Evolutionary conservation across 2,113 vertebrate species (phyloP).

Genomic region (Cochlearius cochlearius): DNA sequence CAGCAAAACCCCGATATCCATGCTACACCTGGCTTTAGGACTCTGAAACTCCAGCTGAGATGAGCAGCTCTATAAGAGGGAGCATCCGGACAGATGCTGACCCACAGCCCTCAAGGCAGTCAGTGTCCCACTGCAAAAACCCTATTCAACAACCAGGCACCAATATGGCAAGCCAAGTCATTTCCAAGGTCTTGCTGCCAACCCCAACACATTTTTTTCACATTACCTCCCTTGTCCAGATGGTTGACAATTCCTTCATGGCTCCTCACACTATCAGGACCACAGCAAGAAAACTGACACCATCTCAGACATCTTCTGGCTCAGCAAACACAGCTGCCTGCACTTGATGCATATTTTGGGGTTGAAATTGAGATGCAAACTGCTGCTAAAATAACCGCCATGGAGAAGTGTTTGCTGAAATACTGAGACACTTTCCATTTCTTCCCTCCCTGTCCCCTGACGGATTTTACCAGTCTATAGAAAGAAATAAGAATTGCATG

Average conservation of each 20-base stretch:
- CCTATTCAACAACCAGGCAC: not conserved
- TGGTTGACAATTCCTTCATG: not conserved
- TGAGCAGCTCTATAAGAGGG: not conserved
- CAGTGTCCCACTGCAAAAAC: not conserved
- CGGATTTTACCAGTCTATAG: not conserved
- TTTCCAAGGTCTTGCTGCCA: not conserved
- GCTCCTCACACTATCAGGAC: not conserved
- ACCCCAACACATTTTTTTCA: not conserved
- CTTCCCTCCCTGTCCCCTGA: not conserved
- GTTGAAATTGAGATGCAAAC: not conserved
- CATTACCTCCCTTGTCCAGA: rapidly evolving
- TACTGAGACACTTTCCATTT: not conserved
- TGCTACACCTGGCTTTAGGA: not conserved
- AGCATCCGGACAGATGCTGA: not conserved
- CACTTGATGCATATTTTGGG: not conserved
- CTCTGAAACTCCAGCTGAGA: not conserved
- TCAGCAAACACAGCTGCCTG: conserved; percentile 22
- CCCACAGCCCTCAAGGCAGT: not conserved
- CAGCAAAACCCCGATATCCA: not conserved
- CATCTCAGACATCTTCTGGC: not conserved
- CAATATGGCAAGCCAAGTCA: rapidly evolving
- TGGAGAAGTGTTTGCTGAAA: not conserved
- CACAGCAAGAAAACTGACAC: not conserved
- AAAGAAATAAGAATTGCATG: not conserved
- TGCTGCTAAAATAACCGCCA: not conserved